Evolutionary conservation across 2,888 invertebrate species (phyloP), one percentile per base, ranked within the genome.

Genomic region (Gnatocerus cornutus): DNA sequence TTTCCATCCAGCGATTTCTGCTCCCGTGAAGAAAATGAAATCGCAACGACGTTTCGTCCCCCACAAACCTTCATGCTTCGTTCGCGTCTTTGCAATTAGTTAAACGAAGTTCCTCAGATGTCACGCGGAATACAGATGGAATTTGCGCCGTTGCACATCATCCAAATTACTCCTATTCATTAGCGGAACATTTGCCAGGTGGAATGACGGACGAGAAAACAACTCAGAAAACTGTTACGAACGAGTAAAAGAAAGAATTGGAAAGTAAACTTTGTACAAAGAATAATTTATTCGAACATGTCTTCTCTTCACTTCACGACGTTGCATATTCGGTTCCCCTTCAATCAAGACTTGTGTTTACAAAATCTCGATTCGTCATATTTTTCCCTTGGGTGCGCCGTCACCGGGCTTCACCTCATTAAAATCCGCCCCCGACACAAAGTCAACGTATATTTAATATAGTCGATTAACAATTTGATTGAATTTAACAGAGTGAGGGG

Each of bases 31-130:
- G 71, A 71, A 71, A 71, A 71, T 71, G 71, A 71, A 71, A 71
- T 71, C 68, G 55, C 65, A 41, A 27, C 33, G 33, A 27, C 33
- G 33, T 29, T 16, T 33, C 43, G 16, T 46, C 29, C 67, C 41
- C 43, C 52, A 39, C 59, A 59, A 61, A 48, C 48, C 65, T 71
- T 69, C 61, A 68, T 69, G 71, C 65, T 71, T 62, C 61, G 69
- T 53, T 65, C 71, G 69, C 71, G 61, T 71, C 69, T 69, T 69
- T 69, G 69, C 71, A 71, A 71, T 71, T 71, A 71, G 71, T 69
- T 69, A 64, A 68, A 68, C 68, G 68, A 71, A 68, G 59, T 68
- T 64, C 45, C 59, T 62, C 58, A 59, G 62, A 70, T 70, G 66
- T 70, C 71, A 62, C 63, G 62, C 62, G 62, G 59, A 59, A 59